A percentile compares a stretch with the other conserved stretches of the same genome.
Evolutionary conservation across 1,140 invertebrate genomes (phyloP).

Genomic region (Melitaea cinxia): DNA sequence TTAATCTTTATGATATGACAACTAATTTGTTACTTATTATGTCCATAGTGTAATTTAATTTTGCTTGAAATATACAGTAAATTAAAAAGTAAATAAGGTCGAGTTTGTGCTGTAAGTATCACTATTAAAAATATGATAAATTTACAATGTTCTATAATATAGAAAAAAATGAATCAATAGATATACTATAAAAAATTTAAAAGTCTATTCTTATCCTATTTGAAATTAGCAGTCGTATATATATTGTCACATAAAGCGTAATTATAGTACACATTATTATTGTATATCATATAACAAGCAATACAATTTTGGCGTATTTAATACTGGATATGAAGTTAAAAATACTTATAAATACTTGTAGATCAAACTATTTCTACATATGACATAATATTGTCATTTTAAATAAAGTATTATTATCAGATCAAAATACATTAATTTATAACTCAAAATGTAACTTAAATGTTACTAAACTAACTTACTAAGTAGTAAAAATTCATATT

Average conservation of each 20-base stretch:
- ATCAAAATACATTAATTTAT: neutral
- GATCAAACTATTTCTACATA: neutral
- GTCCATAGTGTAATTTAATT: too few relatives aligned
- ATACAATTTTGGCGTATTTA: constrained; percentile 48
- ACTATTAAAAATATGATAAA: too few relatives aligned
- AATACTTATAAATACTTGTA: constrained; percentile 19
- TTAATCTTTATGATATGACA: too few relatives aligned
- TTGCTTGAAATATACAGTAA: too few relatives aligned
- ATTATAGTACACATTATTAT: constrained; percentile 26
- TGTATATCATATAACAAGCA: constrained; percentile 35
- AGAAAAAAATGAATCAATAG: too few relatives aligned
- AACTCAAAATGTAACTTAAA: neutral
- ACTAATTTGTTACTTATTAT: too few relatives aligned
- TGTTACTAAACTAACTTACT: too few relatives aligned
- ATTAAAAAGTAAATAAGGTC: too few relatives aligned
- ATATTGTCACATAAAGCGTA: constrained; percentile 67
- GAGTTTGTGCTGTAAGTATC: too few relatives aligned
- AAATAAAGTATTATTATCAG: neutral
- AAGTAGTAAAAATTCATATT: too few relatives aligned
- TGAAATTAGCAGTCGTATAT: constrained; percentile 11
- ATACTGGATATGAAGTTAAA: constrained; percentile 45
- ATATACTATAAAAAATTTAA: constrained; percentile 1
- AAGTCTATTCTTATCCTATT: constrained; percentile 14
- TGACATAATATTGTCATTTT: neutral
- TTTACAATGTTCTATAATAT: too few relatives aligned